phyloP scores from a whole-genome alignment of 2,797 vertebrate genomes.

The Enteromius thamalakanensis region DNA sequence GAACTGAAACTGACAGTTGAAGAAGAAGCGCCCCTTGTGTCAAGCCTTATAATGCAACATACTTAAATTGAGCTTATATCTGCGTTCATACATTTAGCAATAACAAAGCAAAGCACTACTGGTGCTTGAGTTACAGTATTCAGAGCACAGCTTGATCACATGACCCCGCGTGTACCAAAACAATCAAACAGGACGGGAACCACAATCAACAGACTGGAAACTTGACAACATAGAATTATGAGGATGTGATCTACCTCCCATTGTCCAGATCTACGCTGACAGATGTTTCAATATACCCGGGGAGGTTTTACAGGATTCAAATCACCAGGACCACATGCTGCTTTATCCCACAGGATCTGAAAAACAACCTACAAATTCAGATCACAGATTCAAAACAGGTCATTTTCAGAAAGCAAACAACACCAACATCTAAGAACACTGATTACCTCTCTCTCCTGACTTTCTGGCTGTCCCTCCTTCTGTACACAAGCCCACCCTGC shows the following conservation, averaged over 20 bases:
- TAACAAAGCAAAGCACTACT: conserved; percentile 1
- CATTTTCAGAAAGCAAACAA: conserved; percentile 11
- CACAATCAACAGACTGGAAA: conserved; percentile 20
- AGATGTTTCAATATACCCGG: conserved; percentile 30
- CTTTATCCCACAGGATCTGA: conserved; percentile 12
- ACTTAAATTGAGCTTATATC: neutral
- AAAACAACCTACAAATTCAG: conserved; percentile 8
- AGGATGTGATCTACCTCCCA: conserved; percentile 24
- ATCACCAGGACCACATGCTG: conserved; percentile 27
- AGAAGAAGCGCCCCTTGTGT: neutral
- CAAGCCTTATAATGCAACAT: neutral
- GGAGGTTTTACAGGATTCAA: conserved; percentile 29
- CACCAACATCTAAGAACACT: neutral
- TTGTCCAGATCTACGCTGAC: conserved; percentile 23
- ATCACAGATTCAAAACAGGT: conserved; percentile 16
- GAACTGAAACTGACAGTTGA: neutral
- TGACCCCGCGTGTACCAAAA: conserved; percentile 15
- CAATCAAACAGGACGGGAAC: conserved; percentile 2
- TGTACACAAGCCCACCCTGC: neutral
- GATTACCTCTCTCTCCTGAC: neutral
- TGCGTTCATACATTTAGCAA: neutral
- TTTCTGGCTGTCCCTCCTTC: neutral
- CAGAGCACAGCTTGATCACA: neutral
- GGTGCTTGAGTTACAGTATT: neutral
- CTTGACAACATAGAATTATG: conserved; percentile 9